Evolutionary conservation across 2,888 invertebrate species (phyloP).

Genomic region (Arge pagana): DNA sequence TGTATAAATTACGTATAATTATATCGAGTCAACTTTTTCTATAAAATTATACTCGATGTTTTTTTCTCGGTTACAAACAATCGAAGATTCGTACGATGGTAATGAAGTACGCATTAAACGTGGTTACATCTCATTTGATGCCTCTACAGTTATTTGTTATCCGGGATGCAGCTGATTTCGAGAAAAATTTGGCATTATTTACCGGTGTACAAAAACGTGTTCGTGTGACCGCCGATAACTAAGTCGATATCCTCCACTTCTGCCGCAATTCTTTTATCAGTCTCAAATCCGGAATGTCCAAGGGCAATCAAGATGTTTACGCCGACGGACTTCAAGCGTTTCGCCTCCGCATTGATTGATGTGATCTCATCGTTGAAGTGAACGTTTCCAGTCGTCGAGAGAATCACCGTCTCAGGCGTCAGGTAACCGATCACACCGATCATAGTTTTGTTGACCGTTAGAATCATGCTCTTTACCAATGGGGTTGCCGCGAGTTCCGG

Average conservation of each 20-base stretch:
- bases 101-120: too few species aligned
- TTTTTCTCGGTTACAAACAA: too few species aligned
- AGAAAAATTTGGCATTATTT: too few species aligned
- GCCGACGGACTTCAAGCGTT: conserved; percentile 66
- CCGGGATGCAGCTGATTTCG: too few species aligned
- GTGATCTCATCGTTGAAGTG: conserved; percentile 69
- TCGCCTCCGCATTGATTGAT: conserved; percentile 70
- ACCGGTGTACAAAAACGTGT: conserved; percentile 87
- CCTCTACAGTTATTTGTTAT: too few species aligned
- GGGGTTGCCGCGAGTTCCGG: conserved; percentile 64
- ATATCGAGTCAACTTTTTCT: too few species aligned
- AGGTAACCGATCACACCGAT: conserved; percentile 87
- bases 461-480: conserved; percentile 68
- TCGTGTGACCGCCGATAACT: conserved; percentile 89
- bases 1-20: too few species aligned
- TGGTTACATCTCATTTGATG: too few species aligned
- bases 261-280: conserved; percentile 77
- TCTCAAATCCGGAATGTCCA: conserved; percentile 84
- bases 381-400: conserved; percentile 60
- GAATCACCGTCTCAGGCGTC: conserved; percentile 75
- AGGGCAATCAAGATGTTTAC: conserved; percentile 83
- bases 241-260: conserved; percentile 80
- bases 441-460: conserved; percentile 67
- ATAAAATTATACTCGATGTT: too few species aligned
- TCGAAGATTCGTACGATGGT: too few species aligned